These are phyloP conservation scores for Hippocampus kuda DNA, from an alignment of 2,797 vertebrate genomes.

Conservation along the genomic window DNA sequence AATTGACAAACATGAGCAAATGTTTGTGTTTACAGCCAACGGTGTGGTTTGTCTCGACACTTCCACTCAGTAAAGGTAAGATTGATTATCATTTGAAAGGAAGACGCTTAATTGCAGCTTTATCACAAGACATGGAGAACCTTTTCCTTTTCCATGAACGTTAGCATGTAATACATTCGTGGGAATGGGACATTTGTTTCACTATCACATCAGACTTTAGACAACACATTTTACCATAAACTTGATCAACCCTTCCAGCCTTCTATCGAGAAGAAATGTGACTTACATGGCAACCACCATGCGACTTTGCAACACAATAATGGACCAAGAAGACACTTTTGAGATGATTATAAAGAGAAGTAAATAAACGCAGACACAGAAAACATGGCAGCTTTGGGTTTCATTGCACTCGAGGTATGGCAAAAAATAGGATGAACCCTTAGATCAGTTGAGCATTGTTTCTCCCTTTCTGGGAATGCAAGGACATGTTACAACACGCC, in stretches of 20 bases:
- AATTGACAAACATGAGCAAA: neutral
- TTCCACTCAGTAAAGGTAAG: neutral
- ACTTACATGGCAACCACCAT: neutral
- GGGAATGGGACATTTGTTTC: too few species aligned
- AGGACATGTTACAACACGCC: constrained; percentile 56
- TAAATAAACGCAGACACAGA: too few species aligned
- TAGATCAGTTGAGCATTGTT: constrained; percentile 61
- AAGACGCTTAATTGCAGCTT: neutral
- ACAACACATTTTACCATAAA: too few species aligned
- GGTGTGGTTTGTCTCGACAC: neutral
- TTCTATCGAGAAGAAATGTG: neutral
- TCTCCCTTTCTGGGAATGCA: constrained; percentile 60
- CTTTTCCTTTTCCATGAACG: neutral
- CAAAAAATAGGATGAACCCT: constrained; percentile 17
- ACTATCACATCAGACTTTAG: too few species aligned
- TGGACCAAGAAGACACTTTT: neutral
- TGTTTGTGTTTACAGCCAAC: neutral
- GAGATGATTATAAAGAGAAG: neutral
- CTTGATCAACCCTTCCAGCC: neutral
- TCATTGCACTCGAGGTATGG: constrained; percentile 12
- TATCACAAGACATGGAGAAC: neutral
- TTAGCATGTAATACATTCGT: too few species aligned
- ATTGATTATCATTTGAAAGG: neutral
- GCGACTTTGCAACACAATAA: neutral
- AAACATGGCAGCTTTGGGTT: neutral